A percentile compares a stretch with the other conserved stretches of the same genome.
phyloP scores from a whole-genome alignment of 2,888 invertebrate species.

The Pseudococcus viburni region DNA sequence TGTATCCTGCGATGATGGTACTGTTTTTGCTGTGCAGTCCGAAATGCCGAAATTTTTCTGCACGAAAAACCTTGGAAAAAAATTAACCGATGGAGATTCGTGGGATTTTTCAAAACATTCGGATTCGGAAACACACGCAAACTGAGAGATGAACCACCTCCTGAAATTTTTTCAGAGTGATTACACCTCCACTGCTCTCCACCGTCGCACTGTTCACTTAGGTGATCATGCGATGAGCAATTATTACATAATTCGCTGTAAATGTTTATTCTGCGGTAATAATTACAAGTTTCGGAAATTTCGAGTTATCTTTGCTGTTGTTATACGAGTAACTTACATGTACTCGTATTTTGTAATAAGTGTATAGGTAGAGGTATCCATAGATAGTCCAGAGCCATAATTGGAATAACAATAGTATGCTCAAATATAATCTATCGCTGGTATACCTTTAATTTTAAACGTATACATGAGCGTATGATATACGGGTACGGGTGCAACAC shows the following conservation, averaged over 20 bases:
- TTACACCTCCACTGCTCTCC: neutral
- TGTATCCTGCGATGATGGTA: too few species aligned
- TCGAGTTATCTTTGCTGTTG: neutral
- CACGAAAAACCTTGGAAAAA: neutral
- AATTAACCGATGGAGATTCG: neutral
- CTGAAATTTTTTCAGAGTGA: neutral
- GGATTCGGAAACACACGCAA: neutral
- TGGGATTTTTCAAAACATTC: neutral
- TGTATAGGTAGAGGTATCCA: constrained; percentile 8
- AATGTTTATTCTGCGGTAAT: neutral
- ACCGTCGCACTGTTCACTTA: neutral
- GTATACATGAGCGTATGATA: neutral
- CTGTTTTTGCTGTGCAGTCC: too few species aligned
- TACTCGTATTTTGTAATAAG: constrained; percentile 3
- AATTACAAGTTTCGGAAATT: constrained; percentile 16
- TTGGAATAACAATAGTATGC: constrained; percentile 16
- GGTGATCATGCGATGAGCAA: constrained; percentile 5
- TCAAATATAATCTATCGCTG: neutral
- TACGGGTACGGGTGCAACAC: too few species aligned
- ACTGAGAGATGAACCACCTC: neutral
- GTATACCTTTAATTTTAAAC: neutral
- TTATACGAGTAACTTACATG: neutral
- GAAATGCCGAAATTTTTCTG: neutral
- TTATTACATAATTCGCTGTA: constrained; percentile 28
- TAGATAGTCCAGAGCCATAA: neutral